Percentiles rank a stretch among this genome's conserved stretches.
These are phyloP conservation scores for Oreotrochilus melanogaster DNA, from an alignment of 2,113 vertebrate species.

Conservation along the genomic window DNA sequence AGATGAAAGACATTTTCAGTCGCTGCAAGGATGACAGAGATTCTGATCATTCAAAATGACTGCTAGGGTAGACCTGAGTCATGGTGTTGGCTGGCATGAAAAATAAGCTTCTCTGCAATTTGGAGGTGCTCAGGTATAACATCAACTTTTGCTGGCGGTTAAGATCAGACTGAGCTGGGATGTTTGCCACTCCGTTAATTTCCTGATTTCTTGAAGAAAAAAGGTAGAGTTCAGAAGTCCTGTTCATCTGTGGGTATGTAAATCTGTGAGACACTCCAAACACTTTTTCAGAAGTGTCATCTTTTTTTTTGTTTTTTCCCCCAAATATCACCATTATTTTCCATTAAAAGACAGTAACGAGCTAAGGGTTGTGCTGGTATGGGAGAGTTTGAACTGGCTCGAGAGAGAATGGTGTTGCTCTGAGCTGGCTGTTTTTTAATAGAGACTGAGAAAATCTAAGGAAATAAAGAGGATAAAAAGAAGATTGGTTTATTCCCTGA, in stretches of 20 bases:
- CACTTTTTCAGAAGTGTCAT: neutral
- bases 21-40: neutral
- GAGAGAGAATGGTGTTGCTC: neutral
- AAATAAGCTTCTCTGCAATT: neutral
- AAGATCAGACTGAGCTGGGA: neutral
- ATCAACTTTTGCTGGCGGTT: rapidly evolving
- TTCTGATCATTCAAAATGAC: neutral
- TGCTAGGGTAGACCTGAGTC: neutral
- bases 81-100: neutral
- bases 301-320: too few species aligned
- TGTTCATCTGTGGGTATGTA: rapidly evolving
- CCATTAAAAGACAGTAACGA: neutral
- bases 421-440: neutral
- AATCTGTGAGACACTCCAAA: neutral
- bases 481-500: neutral
- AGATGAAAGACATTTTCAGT: neutral
- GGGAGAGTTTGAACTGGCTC: neutral
- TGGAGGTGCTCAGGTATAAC: neutral
- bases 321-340: neutral
- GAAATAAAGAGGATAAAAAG: neutral
- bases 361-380: rapidly evolving
- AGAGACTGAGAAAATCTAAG: neutral
- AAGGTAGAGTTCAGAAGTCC: neutral
- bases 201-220: neutral
- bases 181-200: neutral